A percentile compares a stretch with the other conserved stretches of the same genome.
Conservation (phyloP, 2,113 vertebrate genomes). For the Prunella himalayana region DNA sequence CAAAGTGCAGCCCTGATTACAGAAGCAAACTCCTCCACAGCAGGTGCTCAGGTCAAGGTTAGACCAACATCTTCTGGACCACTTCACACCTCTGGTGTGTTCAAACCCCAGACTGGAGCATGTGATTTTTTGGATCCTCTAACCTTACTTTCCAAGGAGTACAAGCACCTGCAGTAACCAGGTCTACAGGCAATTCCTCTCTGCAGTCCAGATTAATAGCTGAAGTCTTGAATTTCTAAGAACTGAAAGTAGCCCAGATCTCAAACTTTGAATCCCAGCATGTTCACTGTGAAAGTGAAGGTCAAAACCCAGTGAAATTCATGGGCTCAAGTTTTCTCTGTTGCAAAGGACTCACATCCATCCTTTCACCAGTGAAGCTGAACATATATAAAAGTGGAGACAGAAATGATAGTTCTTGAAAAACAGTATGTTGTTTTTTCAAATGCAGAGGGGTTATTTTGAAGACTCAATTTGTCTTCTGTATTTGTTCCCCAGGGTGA, state of each 20-base stretch:
- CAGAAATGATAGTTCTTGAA: neutral
- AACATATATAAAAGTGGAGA: neutral
- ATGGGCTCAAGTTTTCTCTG: neutral
- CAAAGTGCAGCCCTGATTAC: neutral
- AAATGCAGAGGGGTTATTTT: neutral
- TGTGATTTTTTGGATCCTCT: neutral
- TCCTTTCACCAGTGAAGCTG: neutral
- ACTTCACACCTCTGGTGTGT: neutral
- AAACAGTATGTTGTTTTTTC: neutral
- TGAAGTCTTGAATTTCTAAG: neutral
- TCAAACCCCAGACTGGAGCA: neutral
- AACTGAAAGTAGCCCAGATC: neutral
- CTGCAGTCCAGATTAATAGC: neutral
- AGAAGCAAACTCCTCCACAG: neutral
- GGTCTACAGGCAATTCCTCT: neutral
- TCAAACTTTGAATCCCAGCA: neutral
- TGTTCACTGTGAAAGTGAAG: neutral
- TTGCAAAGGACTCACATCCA: neutral
- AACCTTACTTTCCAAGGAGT: neutral
- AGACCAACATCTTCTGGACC: neutral
- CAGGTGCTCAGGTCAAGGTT: neutral
- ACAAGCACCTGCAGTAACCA: neutral
- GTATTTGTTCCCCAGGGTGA: neutral
- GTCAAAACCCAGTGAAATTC: neutral
- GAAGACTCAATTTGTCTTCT: neutral